phyloP scores from a whole-genome alignment of 2,113 vertebrate species.

The Struthio camelus region DNA sequence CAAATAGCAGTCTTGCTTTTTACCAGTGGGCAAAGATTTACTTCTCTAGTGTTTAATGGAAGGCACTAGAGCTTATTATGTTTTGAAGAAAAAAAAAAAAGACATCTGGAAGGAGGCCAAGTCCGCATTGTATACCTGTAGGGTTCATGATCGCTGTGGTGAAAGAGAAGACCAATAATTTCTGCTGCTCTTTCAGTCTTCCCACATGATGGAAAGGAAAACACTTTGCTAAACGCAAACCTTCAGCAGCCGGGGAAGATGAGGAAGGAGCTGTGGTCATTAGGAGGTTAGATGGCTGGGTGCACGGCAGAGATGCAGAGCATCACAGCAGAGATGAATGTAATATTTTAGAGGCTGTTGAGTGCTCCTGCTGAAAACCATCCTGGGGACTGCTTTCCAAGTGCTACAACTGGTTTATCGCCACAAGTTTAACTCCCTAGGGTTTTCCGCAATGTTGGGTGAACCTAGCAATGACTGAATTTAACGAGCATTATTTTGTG shows the following conservation, averaged over 20 bases:
- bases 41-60: conserved; percentile 28
- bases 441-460: background rate
- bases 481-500: background rate
- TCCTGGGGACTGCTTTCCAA: background rate
- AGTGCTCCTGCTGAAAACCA: background rate
- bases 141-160: background rate
- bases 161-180: background rate
- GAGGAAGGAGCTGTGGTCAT: background rate
- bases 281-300: background rate
- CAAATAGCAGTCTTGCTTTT: conserved; percentile 66
- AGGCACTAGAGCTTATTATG: conserved; percentile 31
- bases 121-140: background rate
- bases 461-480: background rate
- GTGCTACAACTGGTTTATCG: background rate
- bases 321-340: no score
- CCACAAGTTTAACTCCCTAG: background rate
- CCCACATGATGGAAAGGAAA: background rate
- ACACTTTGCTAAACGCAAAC: background rate
- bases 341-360: background rate
- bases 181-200: background rate
- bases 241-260: background rate
- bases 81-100: background rate
- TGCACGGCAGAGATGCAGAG: background rate
- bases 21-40: conserved; percentile 64
- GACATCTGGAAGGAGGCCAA: background rate